Percentiles rank a stretch among this genome's conserved stretches.
phyloP scores from a whole-genome alignment of 1,140 invertebrate species.

The Bicyclus anynana region DNA sequence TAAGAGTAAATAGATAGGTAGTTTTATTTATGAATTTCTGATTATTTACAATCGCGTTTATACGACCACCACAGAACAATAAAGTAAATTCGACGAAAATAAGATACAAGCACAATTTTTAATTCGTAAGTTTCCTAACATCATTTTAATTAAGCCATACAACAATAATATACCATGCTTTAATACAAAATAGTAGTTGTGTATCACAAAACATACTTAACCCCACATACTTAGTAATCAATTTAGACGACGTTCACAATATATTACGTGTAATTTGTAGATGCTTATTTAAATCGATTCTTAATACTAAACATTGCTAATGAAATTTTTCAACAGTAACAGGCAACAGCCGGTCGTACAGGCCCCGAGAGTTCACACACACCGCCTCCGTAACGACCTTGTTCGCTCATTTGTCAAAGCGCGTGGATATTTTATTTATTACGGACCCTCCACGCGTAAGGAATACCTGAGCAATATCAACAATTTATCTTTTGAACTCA shows the following conservation, averaged over 20 bases:
- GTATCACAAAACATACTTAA: neutral
- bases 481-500: neutral
- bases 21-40: no score
- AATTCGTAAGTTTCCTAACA: no score
- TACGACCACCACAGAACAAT: no score
- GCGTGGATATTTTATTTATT: slow-evolving; percentile 68
- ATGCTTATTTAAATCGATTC: slow-evolving; percentile 5
- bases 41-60: no score
- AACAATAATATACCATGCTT: neutral
- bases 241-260: neutral
- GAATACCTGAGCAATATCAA: slow-evolving; percentile 42
- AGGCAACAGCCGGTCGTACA: slow-evolving; percentile 11
- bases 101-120: no score
- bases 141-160: neutral
- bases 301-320: slow-evolving; percentile 4
- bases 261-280: slow-evolving; percentile 1
- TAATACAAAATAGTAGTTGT: neutral
- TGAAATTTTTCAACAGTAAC: slow-evolving; percentile 1
- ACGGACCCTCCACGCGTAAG: slow-evolving; percentile 56
- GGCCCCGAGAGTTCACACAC: slow-evolving; percentile 26
- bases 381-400: slow-evolving; percentile 54
- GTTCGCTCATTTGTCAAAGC: slow-evolving; percentile 67
- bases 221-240: neutral
- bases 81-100: no score
- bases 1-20: no score